Evolutionary conservation across 2,888 invertebrate genomes (phyloP).

Genomic region (Brachyptera risi): DNA sequence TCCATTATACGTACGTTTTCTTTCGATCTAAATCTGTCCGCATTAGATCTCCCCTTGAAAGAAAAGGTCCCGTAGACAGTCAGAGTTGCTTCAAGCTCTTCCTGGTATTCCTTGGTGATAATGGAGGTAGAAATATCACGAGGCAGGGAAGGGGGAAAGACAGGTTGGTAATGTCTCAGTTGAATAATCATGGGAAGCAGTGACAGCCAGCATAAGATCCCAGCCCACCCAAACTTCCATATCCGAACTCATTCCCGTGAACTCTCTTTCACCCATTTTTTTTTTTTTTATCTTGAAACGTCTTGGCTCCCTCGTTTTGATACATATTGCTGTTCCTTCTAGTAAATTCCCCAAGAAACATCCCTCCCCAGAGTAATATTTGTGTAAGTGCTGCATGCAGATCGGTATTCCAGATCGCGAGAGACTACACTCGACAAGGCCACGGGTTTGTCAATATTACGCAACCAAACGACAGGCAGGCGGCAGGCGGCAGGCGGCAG

Average conservation of each 20-base stretch:
- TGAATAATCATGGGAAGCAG: conserved; percentile 20
- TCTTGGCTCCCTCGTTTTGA: conserved; percentile 14
- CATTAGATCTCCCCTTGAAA: not conserved
- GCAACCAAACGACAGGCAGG: too few relatives aligned
- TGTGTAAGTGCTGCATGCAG: conserved; percentile 17
- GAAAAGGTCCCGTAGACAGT: not conserved
- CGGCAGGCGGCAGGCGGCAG: too few relatives aligned
- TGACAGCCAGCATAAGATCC: conserved; percentile 15
- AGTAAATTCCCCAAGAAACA: conserved; percentile 17
- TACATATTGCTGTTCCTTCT: conserved; percentile 19
- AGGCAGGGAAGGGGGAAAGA: conserved; percentile 6
- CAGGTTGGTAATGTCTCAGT: conserved; percentile 20
- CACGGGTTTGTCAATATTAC: too few relatives aligned
- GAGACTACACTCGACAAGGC: too few relatives aligned
- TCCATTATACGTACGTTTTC: not conserved
- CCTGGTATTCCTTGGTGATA: too few relatives aligned
- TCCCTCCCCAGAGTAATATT: conserved; percentile 22
- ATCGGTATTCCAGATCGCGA: too few relatives aligned
- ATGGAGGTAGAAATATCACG: not conserved
- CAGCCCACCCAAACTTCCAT: not conserved
- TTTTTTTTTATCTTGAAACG: conserved; percentile 16
- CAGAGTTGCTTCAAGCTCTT: too few relatives aligned
- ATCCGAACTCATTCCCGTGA: conserved; percentile 13
- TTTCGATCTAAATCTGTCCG: too few relatives aligned
- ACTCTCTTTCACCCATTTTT: conserved; percentile 18